Conservation (phyloP, 2,113 vertebrate species). For the Saccopteryx leptura region DNA sequence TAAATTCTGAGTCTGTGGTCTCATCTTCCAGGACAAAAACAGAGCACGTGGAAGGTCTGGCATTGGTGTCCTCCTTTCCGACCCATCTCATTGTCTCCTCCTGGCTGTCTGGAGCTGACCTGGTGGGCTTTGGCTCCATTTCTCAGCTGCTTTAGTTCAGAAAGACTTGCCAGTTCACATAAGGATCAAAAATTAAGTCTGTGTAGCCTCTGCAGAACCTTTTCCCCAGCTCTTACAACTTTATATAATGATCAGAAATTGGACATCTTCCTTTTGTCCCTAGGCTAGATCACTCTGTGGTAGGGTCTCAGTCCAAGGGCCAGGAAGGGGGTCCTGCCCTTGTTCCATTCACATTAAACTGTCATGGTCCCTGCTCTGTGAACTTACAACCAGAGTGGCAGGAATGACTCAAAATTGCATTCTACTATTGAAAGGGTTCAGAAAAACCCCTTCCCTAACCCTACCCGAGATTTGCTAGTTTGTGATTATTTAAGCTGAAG, state of each 20-base stretch:
- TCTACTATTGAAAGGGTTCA: neutral
- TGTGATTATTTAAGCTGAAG: neutral
- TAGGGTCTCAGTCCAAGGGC: neutral
- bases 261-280: neutral
- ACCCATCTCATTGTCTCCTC: neutral
- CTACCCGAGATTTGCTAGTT: no score
- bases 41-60: neutral
- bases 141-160: neutral
- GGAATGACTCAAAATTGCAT: neutral
- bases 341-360: accelerated
- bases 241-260: neutral
- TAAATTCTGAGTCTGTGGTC: neutral
- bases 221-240: neutral
- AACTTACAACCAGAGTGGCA: neutral
- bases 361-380: neutral
- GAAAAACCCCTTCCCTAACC: no score
- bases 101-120: neutral
- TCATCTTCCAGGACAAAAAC: neutral
- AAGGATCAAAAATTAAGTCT: neutral
- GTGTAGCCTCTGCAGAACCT: neutral
- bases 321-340: accelerated
- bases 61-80: neutral
- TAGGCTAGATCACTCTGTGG: neutral
- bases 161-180: neutral
- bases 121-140: neutral